A percentile compares a stretch with the other conserved stretches of the same genome.
phyloP scores from a whole-genome alignment of 2,113 vertebrate genomes.

The Ptilonorhynchus violaceus region DNA sequence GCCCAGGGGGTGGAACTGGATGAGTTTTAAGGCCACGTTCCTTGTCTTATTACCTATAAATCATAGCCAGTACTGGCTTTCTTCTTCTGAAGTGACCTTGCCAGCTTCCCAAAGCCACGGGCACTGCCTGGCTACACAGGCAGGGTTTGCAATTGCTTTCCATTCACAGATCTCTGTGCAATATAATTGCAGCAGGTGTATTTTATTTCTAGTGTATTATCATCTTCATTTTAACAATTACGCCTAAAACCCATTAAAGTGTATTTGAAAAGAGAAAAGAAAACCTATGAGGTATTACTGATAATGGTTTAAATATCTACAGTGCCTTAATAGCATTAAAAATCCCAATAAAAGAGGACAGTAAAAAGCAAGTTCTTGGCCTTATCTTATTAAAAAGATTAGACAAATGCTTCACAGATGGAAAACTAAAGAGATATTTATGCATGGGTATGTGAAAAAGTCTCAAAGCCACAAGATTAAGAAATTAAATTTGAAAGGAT shows the following conservation, averaged over 20 bases:
- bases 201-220: not conserved
- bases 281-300: not conserved
- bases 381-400: conserved; percentile 17
- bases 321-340: not conserved
- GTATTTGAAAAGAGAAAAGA: not conserved
- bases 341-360: not conserved
- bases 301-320: not conserved
- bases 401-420: not conserved
- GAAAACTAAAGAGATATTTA: not conserved
- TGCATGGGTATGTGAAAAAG: not conserved
- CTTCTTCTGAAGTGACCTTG: not conserved
- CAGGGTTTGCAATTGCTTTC: not conserved
- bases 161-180: not conserved
- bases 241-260: not conserved
- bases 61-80: not conserved
- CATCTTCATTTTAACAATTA: not conserved
- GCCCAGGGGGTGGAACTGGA: not conserved
- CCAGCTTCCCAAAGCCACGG: not conserved
- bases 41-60: not conserved
- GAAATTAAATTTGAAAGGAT: conserved; percentile 1
- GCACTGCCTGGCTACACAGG: not conserved
- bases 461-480: not conserved
- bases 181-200: not conserved
- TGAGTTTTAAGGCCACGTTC: not conserved
- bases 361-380: not conserved